phyloP scores from a whole-genome alignment of 2,888 invertebrate genomes.

The Xanthia togata region DNA sequence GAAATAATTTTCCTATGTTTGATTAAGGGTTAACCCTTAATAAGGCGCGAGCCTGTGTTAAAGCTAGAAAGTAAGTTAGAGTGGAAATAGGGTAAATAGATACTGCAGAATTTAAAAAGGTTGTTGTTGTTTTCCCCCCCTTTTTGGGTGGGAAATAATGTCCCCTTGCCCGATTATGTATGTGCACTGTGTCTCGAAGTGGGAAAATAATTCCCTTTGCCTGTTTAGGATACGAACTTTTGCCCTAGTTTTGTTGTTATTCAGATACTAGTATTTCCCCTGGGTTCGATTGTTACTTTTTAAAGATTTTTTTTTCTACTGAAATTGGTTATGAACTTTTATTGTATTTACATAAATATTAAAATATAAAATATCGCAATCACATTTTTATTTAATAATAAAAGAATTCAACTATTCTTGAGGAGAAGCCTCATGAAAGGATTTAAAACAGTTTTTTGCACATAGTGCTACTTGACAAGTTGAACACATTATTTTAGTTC shows the following conservation, averaged over 20 bases:
- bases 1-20: too few relatives aligned
- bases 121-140: neutral
- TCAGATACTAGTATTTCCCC: constrained; percentile 5
- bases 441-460: constrained; percentile 26
- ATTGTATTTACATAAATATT: constrained; percentile 19
- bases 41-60: constrained; percentile 13
- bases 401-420: constrained; percentile 1
- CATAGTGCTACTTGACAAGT: constrained; percentile 20
- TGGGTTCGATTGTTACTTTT: constrained; percentile 11
- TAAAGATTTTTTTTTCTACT: neutral
- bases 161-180: constrained; percentile 43
- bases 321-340: neutral
- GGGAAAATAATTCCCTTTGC: constrained; percentile 44
- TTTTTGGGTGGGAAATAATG: constrained; percentile 35
- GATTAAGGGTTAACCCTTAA: neutral
- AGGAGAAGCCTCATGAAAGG: constrained; percentile 13
- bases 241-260: constrained; percentile 20
- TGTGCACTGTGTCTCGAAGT: constrained; percentile 36
- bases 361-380: neutral
- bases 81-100: constrained; percentile 3
- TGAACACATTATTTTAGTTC: constrained; percentile 15
- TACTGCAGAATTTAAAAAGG: neutral
- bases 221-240: neutral
- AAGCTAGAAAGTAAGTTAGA: constrained; percentile 11
- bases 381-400: neutral